Evolutionary conservation across 1,140 invertebrate genomes (phyloP).

Genomic region (Drosophila saltans): DNA sequence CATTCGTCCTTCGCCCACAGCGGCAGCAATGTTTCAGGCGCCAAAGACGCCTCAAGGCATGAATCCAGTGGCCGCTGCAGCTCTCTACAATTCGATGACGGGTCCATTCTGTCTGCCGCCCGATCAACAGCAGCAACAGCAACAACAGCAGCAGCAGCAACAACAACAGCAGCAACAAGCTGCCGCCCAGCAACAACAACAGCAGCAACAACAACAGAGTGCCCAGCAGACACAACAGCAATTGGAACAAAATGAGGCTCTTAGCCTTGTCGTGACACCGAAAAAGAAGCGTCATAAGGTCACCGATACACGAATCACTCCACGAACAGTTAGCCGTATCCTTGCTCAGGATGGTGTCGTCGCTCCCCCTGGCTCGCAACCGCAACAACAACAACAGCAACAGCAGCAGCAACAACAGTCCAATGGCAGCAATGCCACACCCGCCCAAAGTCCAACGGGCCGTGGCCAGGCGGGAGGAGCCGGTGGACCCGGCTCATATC

Average conservation of each 20-base stretch:
- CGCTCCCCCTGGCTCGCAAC: conserved; percentile 83
- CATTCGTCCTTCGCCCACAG: conserved; percentile 87
- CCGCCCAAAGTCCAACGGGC: conserved; percentile 87
- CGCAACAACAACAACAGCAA: conserved; percentile 44
- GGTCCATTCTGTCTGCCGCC: conserved; percentile 87
- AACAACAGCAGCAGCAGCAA: conserved; percentile 68
- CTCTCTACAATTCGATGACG: conserved; percentile 85
- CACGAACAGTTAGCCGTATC: conserved; percentile 93
- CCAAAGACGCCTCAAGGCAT: conserved; percentile 89
- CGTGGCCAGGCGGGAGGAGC: conserved; percentile 83
- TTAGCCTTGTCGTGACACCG: conserved; percentile 95
- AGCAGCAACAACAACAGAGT: conserved; percentile 85
- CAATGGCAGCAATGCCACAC: conserved; percentile 69
- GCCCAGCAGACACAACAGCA: conserved; percentile 83
- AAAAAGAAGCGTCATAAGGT: conserved; percentile 99
- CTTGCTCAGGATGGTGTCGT: conserved; percentile 91
- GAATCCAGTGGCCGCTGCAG: conserved; percentile 86
- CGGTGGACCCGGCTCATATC: conserved; percentile 73
- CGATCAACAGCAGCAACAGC: conserved; percentile 72
- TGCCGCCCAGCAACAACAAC: conserved; percentile 79
- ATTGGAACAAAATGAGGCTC: conserved; percentile 94
- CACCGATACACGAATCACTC: conserved; percentile 97
- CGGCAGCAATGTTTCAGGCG: conserved; percentile 91
- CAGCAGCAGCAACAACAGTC: conserved; percentile 42
- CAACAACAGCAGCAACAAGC: conserved; percentile 78